These are phyloP conservation scores for Cataglyphis albicans DNA, from an alignment of 2,888 invertebrate genomes.

Conservation along the genomic window DNA sequence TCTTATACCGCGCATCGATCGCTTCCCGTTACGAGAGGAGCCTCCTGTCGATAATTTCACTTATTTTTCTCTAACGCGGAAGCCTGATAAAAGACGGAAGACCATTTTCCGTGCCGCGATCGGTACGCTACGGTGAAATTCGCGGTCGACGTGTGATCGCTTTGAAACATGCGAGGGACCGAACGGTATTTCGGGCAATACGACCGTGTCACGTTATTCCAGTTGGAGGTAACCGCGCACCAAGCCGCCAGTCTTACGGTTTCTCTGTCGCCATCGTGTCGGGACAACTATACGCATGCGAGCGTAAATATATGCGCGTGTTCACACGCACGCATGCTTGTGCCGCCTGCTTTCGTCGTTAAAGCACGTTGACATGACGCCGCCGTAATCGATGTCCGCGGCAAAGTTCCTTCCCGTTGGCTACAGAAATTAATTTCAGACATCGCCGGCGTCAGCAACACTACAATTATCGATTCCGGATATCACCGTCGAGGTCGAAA, in stretches of 20 bases:
- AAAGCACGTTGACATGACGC: constrained; percentile 57
- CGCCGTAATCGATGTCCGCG: constrained; percentile 58
- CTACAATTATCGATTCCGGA: constrained; percentile 36
- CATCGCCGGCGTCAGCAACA: constrained; percentile 46
- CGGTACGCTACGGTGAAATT: constrained; percentile 44
- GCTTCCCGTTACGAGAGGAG: constrained; percentile 20
- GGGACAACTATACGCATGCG: constrained; percentile 39
- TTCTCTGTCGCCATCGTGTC: constrained; percentile 38
- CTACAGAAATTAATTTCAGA: constrained; percentile 55
- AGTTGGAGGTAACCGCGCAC: constrained; percentile 39
- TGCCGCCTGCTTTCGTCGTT: constrained; percentile 57
- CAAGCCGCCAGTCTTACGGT: constrained; percentile 46
- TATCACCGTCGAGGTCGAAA: constrained; percentile 12
- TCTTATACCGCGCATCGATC: constrained; percentile 21
- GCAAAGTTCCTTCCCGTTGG: constrained; percentile 45
- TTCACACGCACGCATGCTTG: constrained; percentile 10
- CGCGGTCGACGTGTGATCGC: constrained; percentile 38
- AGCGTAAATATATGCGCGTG: constrained; percentile 34
- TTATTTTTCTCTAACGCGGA: constrained; percentile 43
- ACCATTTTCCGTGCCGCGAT: constrained; percentile 31
- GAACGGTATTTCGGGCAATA: constrained; percentile 45
- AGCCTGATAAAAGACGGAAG: constrained; percentile 47
- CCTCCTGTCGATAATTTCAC: constrained; percentile 35
- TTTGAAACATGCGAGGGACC: constrained; percentile 46
- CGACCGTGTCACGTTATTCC: constrained; percentile 52